Evolutionary conservation across 64 coral and sea anemone species (phyloP), one percentile per base, ranked within the genome.

Genomic region (Platygyra sinensis): DNA sequence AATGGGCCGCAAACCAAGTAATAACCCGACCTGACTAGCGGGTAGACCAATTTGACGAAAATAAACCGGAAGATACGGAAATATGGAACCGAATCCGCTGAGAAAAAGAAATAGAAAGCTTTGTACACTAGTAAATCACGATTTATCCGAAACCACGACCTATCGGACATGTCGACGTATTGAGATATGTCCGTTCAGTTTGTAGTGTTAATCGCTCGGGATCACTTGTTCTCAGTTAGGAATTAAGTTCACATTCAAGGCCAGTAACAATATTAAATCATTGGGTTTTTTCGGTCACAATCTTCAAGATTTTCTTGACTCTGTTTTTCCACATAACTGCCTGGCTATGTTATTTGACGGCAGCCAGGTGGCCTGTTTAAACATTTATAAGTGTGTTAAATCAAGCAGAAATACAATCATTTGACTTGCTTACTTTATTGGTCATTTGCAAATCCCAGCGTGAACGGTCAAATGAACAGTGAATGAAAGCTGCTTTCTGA

Each of bases 91-190:
- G 24, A 99, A 93, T 52, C 90, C 97, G 86, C 94, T 87, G 17
- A 99, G 65, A 10, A 96, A 96, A 99, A 99, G 89, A 99, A 99
- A 69, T 99, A 99, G 74, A 99, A 99, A 39, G 89, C 91, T 88
- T 99, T 99, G 75, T 93, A 99, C 14, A 90, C 77, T 36, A 99
- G 64, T 27, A 99, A 80, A 59, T 99, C 97, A 39, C 79, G 81
- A 73, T 99, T 96, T 61, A 99, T 94, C 65, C 67, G 92, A 85
- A 94, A 89, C 92, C 62, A 84, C 24, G 87, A 27, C 28, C 42
- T 72, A 64, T 85, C 91, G 80, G 75, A 75, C 81, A 85, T 85
- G 62, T 13, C 51, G 33, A 2, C 25, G 16, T 25, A 10, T 28
- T 13, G 29, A 85, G 38, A 22, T 49, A 30, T 61, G 31, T 67